Evolutionary conservation across 2,797 vertebrate species (phyloP), one percentile per base, ranked within the genome.

Genomic region (Caiman crocodilus): DNA sequence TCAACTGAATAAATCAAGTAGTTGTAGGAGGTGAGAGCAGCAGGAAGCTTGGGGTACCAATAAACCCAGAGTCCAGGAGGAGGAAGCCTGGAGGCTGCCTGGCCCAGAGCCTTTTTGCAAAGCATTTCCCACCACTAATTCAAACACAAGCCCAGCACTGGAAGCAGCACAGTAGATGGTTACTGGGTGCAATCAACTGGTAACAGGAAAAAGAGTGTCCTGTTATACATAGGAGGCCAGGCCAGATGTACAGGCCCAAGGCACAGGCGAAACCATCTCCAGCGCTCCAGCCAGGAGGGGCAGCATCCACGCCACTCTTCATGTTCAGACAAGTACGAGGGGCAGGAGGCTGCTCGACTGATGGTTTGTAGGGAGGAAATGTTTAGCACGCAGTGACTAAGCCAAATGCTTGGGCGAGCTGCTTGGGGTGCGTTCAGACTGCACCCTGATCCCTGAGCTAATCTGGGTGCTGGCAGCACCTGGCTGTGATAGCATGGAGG

Each of bases 141-240:
- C 20, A 6, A 35, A 69, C 18, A 35, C 16, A 10, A 67, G 65
- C 32, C 25, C 69, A 26, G 42, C 0, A 0, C 14, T 1, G 0
- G 26, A 35, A 61, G n/a, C 23, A 4, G 76, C 42, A 14, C 21
- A 14, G 21, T 8, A 50, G 32, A 35, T 35, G 67, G 20, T 35
- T 35, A 25, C 21, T 50, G 69, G 35, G 32, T 23, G 42, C 35
- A 15, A 6, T 71, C 32, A 20, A 42, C 32, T 13, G 25, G 42
- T 25, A 71, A 25, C 4, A 23, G 35, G 69, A 21, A 6, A 21
- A 23, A 35, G 14, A 21, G 11, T 71, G 42, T 42, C 42, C 42
- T 3, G 42, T 50, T 50, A 50, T 50, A 50, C 3, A 10, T 10
- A 50, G 42, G 42, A 7, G 23, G 35, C 69, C 30, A 50, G 42